Evolutionary conservation across 2,797 vertebrate genomes (phyloP).

Genomic region (Synaphobranchus kaupii): DNA sequence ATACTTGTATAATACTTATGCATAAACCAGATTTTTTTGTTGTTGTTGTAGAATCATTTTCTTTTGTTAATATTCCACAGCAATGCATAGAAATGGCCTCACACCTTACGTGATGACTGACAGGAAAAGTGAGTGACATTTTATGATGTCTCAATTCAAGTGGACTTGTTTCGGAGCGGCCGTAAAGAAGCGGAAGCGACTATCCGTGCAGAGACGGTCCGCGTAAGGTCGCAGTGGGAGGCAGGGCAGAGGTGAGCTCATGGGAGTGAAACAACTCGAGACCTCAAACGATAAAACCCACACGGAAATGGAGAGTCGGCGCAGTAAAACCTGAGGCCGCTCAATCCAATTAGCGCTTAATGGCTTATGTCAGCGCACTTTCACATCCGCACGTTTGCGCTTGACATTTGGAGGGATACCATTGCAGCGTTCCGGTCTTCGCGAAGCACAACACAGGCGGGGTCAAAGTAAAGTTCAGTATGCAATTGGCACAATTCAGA

Average conservation of each 20-base stretch:
- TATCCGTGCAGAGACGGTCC: not conserved
- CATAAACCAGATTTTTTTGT: not conserved
- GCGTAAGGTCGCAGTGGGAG: not conserved
- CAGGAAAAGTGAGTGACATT: not conserved
- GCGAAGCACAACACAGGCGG: not conserved
- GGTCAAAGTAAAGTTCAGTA: not conserved
- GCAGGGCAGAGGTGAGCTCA: not conserved
- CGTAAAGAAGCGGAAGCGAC: not conserved
- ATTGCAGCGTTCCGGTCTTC: not conserved
- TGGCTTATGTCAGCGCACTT: not conserved
- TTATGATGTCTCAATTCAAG: not conserved
- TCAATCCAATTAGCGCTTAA: slow-evolving; percentile 7
- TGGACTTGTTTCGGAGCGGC: not conserved
- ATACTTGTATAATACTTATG: not conserved
- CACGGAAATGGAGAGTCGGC: not conserved
- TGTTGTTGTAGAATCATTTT: not conserved
- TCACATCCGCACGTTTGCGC: not conserved
- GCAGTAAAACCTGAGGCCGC: not conserved
- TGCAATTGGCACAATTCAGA: not conserved
- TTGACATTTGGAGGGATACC: slow-evolving; percentile 1
- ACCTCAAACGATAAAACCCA: not conserved
- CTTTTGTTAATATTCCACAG: not conserved
- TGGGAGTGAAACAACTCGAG: not conserved
- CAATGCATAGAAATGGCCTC: not conserved
- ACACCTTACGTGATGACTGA: not conserved